Evolutionary conservation across 2,888 invertebrate species (phyloP), one percentile per base, ranked within the genome.

Genomic region (Crioceris asparagi): DNA sequence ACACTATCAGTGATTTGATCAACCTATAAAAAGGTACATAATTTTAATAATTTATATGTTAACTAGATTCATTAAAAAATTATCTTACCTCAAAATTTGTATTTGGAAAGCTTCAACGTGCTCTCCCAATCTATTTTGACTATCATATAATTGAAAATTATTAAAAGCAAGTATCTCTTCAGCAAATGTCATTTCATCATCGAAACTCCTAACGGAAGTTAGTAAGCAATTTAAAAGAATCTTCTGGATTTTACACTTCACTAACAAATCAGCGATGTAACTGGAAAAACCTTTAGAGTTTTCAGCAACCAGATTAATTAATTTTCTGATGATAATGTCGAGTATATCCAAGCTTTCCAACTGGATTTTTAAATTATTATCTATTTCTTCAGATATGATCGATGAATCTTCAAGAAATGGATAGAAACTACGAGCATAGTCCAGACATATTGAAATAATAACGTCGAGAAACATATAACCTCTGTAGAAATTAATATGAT

Each of bases 381-480:
- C 64, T 18, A 83, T 71, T 56, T 87, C 85, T 23, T 79, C 77
- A 29, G 70, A 40, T n/a, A 47, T 75, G 74, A 48, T 77, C 74
- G 32, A 79, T 63, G 61, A 77, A 5, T 76, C 76, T 43, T 79
- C 79, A 26, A 81, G 65, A 59, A 79, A 78, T 8, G 81, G 77
- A 61, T 82, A 84, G 59, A 79, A 86, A 38, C 85, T 84, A 31
- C 88, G 70, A 0, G 86, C 74, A 58, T 79, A 88, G 61, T 87
- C 85, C 38, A 90, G 66, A 54, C 84, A 82, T 27, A 85, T 69
- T 2, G 80, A 72, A 40, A 81, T 71, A 19, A 88, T 64, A 8
- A 85, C 75, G 62, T 90, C 88, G 36, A 90, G 65, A 51, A 84
- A 83, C 77, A 84, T 87, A 56, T 78, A 80, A 21, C 81, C 83